Conservation (phyloP, 2,797 vertebrate species). For the Streptopelia turtur region DNA sequence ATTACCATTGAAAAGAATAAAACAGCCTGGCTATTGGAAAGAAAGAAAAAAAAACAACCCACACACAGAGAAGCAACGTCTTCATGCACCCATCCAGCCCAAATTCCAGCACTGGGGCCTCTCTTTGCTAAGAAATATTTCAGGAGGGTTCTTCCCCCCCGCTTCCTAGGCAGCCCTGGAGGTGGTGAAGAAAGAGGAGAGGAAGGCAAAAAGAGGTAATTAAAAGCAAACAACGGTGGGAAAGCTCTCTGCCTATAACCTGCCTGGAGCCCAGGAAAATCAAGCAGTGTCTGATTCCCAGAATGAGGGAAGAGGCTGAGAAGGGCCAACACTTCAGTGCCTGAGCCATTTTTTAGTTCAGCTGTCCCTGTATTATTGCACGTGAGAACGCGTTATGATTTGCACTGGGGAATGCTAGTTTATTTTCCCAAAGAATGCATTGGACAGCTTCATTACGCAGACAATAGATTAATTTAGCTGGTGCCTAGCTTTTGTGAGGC, state of each 20-base stretch:
- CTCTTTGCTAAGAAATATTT: background rate
- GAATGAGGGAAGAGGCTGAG: background rate
- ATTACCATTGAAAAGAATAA: conserved; percentile 48
- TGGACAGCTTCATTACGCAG: conserved; percentile 1
- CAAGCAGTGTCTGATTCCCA: background rate
- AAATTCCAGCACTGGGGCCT: background rate
- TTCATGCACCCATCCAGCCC: background rate
- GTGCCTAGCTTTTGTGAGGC: background rate
- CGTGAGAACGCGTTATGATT: background rate
- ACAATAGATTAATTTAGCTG: background rate
- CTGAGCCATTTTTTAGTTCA: background rate
- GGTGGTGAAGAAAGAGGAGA: background rate
- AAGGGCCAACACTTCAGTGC: background rate
- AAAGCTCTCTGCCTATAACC: background rate
- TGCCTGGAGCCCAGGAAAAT: background rate
- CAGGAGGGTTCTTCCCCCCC: background rate
- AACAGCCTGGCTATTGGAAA: background rate
- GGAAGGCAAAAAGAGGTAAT: background rate
- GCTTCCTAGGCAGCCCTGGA: background rate
- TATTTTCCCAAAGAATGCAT: background rate
- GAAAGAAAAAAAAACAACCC: background rate
- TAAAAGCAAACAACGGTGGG: background rate
- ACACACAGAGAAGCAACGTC: background rate
- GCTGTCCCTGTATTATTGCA: background rate
- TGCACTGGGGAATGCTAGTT: background rate